Percentiles rank a stretch among this genome's conserved stretches.
phyloP scores from a whole-genome alignment of 2,113 vertebrate genomes.

The Neotoma lepida region DNA sequence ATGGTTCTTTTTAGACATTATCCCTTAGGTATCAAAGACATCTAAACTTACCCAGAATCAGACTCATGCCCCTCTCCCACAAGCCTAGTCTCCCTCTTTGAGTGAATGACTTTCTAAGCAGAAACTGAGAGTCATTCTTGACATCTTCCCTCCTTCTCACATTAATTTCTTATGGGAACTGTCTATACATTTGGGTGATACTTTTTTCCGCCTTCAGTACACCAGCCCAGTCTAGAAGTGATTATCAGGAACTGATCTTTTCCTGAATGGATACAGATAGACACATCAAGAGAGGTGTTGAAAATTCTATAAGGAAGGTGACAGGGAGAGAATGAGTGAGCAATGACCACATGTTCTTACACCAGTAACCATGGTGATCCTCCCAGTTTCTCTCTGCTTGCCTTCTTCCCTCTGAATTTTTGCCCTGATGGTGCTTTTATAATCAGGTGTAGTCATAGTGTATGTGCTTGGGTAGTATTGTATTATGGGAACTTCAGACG shows the following conservation, averaged over 20 bases:
- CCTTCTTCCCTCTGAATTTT: constrained; percentile 12
- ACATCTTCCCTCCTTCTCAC: not conserved
- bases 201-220: not conserved
- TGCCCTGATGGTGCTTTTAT: not conserved
- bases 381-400: not conserved
- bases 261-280: not conserved
- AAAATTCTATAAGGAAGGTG: not conserved
- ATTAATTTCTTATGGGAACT: not conserved
- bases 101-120: not conserved
- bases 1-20: not conserved
- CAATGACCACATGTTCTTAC: not conserved
- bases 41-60: not conserved
- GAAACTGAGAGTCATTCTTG: not conserved
- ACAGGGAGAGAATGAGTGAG: not conserved
- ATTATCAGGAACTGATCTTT: not conserved
- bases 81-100: not conserved
- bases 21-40: not conserved
- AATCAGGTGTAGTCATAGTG: not conserved
- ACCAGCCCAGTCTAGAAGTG: not conserved
- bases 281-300: not conserved
- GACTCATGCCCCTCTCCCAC: not conserved
- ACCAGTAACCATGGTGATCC: not conserved
- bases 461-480: not conserved
- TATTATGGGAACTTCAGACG: not conserved
- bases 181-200: not conserved